Conservation (phyloP, 2,113 vertebrate genomes). For the Zosterops pallidus region DNA sequence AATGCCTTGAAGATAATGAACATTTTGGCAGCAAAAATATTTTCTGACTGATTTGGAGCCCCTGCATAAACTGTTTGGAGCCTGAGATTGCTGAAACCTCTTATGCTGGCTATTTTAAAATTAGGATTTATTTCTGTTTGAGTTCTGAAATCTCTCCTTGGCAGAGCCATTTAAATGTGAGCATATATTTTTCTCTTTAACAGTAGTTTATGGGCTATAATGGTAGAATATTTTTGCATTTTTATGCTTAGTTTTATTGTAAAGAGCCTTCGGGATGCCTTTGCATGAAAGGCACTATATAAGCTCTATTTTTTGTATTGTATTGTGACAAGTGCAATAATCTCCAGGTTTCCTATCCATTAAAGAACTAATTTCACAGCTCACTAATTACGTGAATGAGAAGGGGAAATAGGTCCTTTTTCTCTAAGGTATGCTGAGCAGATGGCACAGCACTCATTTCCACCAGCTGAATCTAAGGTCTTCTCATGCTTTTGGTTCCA, state of each 20-base stretch:
- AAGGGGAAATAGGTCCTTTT: conserved; percentile 67
- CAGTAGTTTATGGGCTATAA: conserved; percentile 49
- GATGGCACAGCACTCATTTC: conserved; percentile 61
- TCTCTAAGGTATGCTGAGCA: conserved; percentile 67
- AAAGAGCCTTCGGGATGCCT: conserved; percentile 62
- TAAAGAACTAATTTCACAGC: conserved; percentile 81
- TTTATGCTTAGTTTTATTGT: conserved; percentile 70
- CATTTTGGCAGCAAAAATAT: conserved; percentile 42
- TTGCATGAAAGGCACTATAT: conserved; percentile 60
- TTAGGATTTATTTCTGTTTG: conserved; percentile 48
- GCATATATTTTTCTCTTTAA: conserved; percentile 25
- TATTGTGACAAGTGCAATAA: conserved; percentile 63
- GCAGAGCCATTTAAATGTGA: conserved; percentile 42
- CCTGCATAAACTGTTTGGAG: neutral
- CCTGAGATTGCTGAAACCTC: neutral
- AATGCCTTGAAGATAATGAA: conserved; percentile 47
- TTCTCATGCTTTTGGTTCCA: conserved; percentile 7
- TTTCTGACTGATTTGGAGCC: conserved; percentile 31
- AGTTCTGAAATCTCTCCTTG: conserved; percentile 37
- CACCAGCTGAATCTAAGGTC: conserved; percentile 3
- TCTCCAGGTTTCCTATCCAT: conserved; percentile 73
- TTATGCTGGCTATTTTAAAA: conserved; percentile 36
- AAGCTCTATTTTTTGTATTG: conserved; percentile 63
- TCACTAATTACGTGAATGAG: conserved; percentile 76
- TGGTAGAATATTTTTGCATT: conserved; percentile 44